Percentiles rank a stretch among this genome's conserved stretches.
Conservation (phyloP, 2,888 invertebrate species). For the Tinea pellionella region DNA sequence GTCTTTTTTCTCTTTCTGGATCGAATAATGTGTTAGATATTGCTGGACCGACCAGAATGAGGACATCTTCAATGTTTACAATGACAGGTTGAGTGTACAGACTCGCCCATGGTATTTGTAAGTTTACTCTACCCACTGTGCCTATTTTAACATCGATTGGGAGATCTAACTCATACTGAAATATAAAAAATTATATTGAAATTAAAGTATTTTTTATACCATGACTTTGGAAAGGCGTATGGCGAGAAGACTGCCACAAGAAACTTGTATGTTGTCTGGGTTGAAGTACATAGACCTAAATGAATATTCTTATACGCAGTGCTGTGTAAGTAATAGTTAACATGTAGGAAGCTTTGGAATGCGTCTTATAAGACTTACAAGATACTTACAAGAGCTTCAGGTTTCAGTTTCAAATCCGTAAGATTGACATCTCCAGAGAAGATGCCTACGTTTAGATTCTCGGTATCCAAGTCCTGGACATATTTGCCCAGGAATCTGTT, state of each 20-base stretch:
- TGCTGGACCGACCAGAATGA: slow-evolving; percentile 81
- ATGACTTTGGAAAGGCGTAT: too few species aligned
- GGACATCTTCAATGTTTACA: slow-evolving; percentile 80
- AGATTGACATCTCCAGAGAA: slow-evolving; percentile 85
- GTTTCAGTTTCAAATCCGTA: slow-evolving; percentile 80
- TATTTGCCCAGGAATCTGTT: slow-evolving; percentile 86
- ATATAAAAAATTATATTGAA: slow-evolving; percentile 24
- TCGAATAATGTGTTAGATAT: slow-evolving; percentile 76
- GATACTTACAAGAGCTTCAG: slow-evolving; percentile 81
- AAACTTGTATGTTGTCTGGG: too few species aligned
- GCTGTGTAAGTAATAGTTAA: too few species aligned
- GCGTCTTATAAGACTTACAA: too few species aligned
- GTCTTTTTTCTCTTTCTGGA: slow-evolving; percentile 76
- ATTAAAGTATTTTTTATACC: too few species aligned
- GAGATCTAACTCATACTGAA: slow-evolving; percentile 82
- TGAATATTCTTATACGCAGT: too few species aligned
- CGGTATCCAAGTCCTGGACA: slow-evolving; percentile 84
- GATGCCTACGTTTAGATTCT: slow-evolving; percentile 85
- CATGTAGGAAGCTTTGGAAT: too few species aligned
- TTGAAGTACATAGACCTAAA: too few species aligned
- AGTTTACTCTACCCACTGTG: slow-evolving; percentile 78
- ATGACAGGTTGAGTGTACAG: slow-evolving; percentile 80
- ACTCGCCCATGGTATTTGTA: slow-evolving; percentile 84
- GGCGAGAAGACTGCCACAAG: too few species aligned
- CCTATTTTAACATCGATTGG: slow-evolving; percentile 87